Percentiles rank a stretch among this genome's conserved stretches.
Conservation (phyloP, 2,113 vertebrate species). For the Pipra filicauda region DNA sequence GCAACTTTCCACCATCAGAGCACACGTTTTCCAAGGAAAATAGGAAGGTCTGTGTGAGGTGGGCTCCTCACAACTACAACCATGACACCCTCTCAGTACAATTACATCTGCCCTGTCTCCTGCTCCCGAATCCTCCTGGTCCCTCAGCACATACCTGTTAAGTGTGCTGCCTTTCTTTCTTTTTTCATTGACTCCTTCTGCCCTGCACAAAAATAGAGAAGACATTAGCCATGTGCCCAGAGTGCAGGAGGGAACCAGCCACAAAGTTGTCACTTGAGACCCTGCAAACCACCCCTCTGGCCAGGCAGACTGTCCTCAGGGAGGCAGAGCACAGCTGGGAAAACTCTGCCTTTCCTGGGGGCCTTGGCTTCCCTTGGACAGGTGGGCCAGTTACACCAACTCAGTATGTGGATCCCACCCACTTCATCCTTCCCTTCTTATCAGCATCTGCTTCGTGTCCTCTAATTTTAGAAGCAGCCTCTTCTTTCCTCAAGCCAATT, state of each 20-base stretch:
- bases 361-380: neutral
- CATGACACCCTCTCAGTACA: neutral
- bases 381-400: no score
- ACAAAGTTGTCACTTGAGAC: neutral
- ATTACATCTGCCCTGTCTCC: rapidly evolving
- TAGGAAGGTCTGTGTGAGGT: neutral
- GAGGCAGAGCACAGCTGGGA: neutral
- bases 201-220: slow-evolving; percentile 25
- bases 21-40: rapidly evolving
- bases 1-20: neutral
- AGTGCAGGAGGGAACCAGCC: neutral
- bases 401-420: neutral
- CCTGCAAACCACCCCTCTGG: neutral
- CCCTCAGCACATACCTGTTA: slow-evolving; percentile 69
- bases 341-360: neutral
- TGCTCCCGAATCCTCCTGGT: neutral
- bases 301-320: neutral
- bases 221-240: rapidly evolving
- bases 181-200: neutral
- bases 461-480: neutral
- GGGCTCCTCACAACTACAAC: rapidly evolving
- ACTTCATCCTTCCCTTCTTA: neutral
- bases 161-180: slow-evolving; percentile 65
- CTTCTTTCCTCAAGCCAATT: neutral
- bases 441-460: neutral